Percentiles rank a stretch among this genome's conserved stretches.
Conservation (phyloP, 2,888 invertebrate species). For the Acrobasis consociella region DNA sequence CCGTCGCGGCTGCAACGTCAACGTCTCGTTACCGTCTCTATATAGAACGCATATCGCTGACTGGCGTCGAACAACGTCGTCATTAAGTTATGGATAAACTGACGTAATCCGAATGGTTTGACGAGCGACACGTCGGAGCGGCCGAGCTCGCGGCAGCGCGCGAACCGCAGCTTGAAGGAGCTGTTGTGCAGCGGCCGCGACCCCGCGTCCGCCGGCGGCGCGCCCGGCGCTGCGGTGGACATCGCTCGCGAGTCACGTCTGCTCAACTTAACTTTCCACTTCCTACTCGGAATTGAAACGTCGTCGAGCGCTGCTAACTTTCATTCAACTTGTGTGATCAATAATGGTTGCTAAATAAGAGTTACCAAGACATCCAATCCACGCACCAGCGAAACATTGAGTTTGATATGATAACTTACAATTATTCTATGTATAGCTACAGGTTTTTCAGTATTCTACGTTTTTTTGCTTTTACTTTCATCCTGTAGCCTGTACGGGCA, state of each 20-base stretch:
- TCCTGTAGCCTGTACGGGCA: no score
- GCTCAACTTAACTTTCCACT: no score
- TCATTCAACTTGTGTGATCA: constrained; percentile 6
- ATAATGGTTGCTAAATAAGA: background rate
- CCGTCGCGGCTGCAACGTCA: constrained; percentile 53
- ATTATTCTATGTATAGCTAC: no score
- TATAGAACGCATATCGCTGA: background rate
- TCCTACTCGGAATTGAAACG: no score
- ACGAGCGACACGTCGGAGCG: constrained; percentile 67
- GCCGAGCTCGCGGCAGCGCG: constrained; percentile 64
- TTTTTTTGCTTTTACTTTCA: no score
- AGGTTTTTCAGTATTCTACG: no score
- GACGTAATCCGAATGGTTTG: constrained; percentile 63
- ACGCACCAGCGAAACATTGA: no score
- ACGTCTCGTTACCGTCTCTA: background rate
- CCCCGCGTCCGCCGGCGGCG: constrained; percentile 20
- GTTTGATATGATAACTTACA: no score
- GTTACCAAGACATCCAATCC: no score
- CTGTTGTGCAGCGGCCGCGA: constrained; percentile 34
- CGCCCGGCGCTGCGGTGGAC: constrained; percentile 18
- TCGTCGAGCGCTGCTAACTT: background rate
- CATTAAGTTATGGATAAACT: constrained; percentile 32
- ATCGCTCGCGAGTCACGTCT: background rate
- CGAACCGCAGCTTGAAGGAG: constrained; percentile 71
- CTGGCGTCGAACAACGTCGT: no score